Evolutionary conservation across 2,113 vertebrate species (phyloP).

Genomic region (Zosterops lateralis): DNA sequence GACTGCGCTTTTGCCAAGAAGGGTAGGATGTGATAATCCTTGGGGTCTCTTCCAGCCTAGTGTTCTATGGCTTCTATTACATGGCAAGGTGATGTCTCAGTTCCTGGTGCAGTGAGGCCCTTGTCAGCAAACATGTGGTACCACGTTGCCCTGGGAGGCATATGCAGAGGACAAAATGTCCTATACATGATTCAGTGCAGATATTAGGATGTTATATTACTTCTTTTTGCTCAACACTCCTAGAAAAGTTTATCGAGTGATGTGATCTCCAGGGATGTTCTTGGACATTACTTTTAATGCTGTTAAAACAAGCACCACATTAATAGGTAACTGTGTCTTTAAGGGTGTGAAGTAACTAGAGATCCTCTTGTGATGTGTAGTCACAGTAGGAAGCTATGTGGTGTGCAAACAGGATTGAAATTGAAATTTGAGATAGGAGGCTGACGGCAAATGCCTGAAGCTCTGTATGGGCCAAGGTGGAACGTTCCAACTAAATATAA

Average conservation of each 20-base stretch:
- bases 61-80: neutral
- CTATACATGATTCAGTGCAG: neutral
- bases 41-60: neutral
- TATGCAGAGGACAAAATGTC: neutral
- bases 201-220: neutral
- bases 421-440: neutral
- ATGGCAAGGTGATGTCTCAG: accelerated
- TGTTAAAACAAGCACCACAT: neutral
- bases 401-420: neutral
- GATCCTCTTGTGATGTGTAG: neutral
- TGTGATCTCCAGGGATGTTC: neutral
- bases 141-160: neutral
- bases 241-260: neutral
- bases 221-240: neutral
- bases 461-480: neutral
- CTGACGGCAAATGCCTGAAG: neutral
- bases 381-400: neutral
- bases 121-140: neutral
- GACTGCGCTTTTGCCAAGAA: neutral
- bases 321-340: neutral
- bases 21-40: neutral
- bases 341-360: neutral
- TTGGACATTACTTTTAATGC: neutral
- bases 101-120: neutral
- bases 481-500: neutral